Evolutionary conservation across 35 echinoderm and acorn worm genomes (phyloP).

Genomic region (Heliocidaris erythrogramma): DNA sequence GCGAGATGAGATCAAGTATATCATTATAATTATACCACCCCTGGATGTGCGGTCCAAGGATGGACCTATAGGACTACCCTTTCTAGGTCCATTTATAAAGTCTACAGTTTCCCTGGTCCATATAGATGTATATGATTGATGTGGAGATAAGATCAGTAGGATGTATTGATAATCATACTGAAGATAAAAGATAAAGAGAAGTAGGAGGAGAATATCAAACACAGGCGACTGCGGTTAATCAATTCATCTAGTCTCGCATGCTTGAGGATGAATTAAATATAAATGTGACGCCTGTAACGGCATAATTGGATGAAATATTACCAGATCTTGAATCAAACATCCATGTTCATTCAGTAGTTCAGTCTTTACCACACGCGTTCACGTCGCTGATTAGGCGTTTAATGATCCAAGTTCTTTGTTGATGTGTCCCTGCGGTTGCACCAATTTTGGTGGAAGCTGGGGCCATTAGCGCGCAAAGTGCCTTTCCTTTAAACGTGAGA

Average conservation of each 20-base stretch:
- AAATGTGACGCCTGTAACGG: background rate
- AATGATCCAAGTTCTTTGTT: constrained; percentile 13
- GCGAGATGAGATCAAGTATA: background rate
- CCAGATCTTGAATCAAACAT: background rate
- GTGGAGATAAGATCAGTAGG: background rate
- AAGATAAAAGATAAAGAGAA: background rate
- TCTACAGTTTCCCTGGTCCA: background rate
- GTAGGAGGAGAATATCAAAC: background rate
- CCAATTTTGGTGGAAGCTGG: background rate
- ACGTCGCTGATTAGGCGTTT: background rate
- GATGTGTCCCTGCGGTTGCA: background rate
- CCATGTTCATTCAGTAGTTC: background rate
- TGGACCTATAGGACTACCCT: background rate
- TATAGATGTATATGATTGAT: background rate
- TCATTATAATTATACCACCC: background rate
- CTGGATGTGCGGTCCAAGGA: background rate
- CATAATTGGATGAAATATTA: background rate
- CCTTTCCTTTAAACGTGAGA: background rate
- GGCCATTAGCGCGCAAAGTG: background rate
- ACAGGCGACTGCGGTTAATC: background rate
- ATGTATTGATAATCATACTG: background rate
- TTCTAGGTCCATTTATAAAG: background rate
- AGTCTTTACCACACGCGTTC: background rate
- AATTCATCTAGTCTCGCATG: background rate
- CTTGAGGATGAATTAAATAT: background rate